Base-by-base conservation (phyloP, 1,140 invertebrate genomes). In the Musca domestica region DNA sequence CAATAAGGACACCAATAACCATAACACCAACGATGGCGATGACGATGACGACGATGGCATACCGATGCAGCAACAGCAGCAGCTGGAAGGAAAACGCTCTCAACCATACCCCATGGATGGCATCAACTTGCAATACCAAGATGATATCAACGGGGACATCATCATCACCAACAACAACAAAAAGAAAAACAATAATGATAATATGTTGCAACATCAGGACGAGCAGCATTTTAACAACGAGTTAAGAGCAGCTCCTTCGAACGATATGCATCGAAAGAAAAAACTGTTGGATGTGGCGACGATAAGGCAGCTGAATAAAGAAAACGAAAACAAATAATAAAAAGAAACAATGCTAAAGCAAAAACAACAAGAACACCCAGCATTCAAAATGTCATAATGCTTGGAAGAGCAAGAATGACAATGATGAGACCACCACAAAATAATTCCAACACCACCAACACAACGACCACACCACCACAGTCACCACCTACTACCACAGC, bases 221-320 rank as follows among this genome's bases (percentile, higher is more conserved):
- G 25, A 61, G 51, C 67, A 68, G 64, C 67, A 70, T 14, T n/a
- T 19, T 30, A 61, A 34, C 56, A 54, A 54, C 19, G 14, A 54
- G 20, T 23, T 22, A 20, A 54, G 23, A 20, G 30, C n/a, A n/a
- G n/a, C n/a, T 51, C 48, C 7, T 19, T 17, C 6, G 15, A 34
- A 41, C 56, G 34, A 19, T 61, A 34, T 20, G 17, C n/a, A 34
- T 14, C 22, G 4, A 14, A 25, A 4, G 19, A 61, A 34, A 19
- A 61, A 19, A 17, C n/a, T 10, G 10, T 56, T 56, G 75, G 76
- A 78, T 73, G 73, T 76, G 54, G 75, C 78, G 71, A 76, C 74
- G 70, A 78, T 78, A 76, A 78, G 76, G 71, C 76, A 78, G 70
- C 70, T 78, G 68, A 70, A 75, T 58, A 69, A 70, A 23, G 49